Base-by-base conservation (phyloP, 2,797 vertebrate species). In the Thamnophis elegans region DNA sequence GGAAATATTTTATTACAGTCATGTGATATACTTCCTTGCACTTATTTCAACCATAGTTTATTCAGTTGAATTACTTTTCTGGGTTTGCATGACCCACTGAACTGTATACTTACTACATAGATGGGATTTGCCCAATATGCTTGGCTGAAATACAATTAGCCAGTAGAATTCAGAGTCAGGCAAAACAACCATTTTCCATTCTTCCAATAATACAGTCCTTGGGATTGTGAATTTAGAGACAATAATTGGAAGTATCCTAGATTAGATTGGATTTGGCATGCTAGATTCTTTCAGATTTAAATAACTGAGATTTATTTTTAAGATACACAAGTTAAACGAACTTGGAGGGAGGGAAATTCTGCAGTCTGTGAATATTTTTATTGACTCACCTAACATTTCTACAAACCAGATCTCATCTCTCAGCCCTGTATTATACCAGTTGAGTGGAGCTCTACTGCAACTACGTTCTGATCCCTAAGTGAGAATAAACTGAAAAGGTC, bases 401-500 rank as follows among this genome's bases (percentile, higher is more conserved):
- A 14, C 56, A 58, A 82, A 85, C 25, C 16, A 93, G 56, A 90
- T 51, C 86, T 85, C 55, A 25, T 54, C 78, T 88, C 68, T 85
- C 22, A 88, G 42, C 47, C 47, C 25, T 47, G 68, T 65, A 26
- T 91, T 88, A 60, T 58, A 89, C 51, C 47, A 88, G 4, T 85
- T 58, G 3, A 42, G 18, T 78, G 65, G 47, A 93, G 55, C 87
- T 88, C 62, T 82, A 51, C 7, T 42, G 55, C 89, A 78, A 58
- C 16, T 91, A 85, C 88, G 32, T 59, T 88, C n/a, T 56, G 56
- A 93, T 73, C 51, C 26, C 89, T 85, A 93, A 93, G 86, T 93
- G 92, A 92, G 91, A 92, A 91, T 68, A 92, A 88, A 89, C 91
- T 28, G 32, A 59, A 88, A 90, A 93, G 85, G 73, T 90, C 59